Percentiles rank a stretch among this genome's conserved stretches.
phyloP scores from a whole-genome alignment of 1,140 invertebrate genomes.

The Heliconius hewitsoni region DNA sequence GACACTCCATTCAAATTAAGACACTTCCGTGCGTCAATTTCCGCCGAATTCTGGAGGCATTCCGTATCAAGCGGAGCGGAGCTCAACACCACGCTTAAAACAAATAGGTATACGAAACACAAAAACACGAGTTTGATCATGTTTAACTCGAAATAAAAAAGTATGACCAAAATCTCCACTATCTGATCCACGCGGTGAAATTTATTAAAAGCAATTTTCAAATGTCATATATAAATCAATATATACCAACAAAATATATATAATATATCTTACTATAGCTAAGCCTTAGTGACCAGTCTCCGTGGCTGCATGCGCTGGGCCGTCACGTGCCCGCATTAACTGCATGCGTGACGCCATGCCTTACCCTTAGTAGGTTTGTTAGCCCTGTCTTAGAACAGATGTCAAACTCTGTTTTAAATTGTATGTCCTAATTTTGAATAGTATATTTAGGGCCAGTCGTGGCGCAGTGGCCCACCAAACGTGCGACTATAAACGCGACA shows the following conservation, averaged over 20 bases:
- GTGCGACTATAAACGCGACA: no score
- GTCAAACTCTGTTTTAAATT: neutral
- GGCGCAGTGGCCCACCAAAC: no score
- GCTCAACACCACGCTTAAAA: no score
- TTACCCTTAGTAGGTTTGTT: neutral
- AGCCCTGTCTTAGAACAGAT: neutral
- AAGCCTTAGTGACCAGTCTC: neutral
- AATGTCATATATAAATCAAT: neutral
- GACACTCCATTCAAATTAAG: no score
- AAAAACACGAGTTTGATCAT: no score
- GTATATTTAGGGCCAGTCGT: neutral
- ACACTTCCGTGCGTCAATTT: no score
- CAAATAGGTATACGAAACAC: no score
- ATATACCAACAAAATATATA: neutral
- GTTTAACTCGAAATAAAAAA: no score
- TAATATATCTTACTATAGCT: neutral
- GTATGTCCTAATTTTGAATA: neutral
- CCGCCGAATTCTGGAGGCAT: no score
- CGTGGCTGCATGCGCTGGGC: neutral
- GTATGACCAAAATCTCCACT: no score
- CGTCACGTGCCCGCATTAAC: slow-evolving; percentile 2
- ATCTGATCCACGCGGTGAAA: neutral
- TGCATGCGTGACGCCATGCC: neutral
- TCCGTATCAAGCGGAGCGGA: no score
- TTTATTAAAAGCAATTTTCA: neutral